Evolutionary conservation across 2,113 vertebrate genomes (phyloP).

Genomic region (Morone chrysops): DNA sequence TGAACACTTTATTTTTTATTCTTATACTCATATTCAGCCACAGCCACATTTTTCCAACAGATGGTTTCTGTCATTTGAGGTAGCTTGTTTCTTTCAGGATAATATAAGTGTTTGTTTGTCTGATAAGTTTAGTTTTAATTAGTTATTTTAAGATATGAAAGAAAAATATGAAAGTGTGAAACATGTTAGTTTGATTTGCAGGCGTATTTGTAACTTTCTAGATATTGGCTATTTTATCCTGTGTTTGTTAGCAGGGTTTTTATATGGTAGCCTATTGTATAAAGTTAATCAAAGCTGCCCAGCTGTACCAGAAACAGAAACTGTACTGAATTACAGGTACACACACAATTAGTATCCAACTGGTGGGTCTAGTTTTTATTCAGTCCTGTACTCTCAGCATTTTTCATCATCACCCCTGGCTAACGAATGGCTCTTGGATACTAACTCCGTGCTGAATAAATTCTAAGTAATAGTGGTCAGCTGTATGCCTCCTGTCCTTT

Average conservation of each 20-base stretch:
- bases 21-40: too few species aligned
- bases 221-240: too few species aligned
- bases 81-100: too few species aligned
- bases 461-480: conserved; percentile 23
- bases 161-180: too few species aligned
- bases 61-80: too few species aligned
- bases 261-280: background rate
- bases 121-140: too few species aligned
- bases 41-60: too few species aligned
- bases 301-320: background rate
- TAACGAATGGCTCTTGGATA: background rate
- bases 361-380: background rate
- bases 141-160: too few species aligned
- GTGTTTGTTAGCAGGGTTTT: too few species aligned
- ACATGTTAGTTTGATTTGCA: background rate
- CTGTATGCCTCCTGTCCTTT: conserved; percentile 31
- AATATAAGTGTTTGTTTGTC: too few species aligned
- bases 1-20: too few species aligned
- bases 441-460: conserved; percentile 7
- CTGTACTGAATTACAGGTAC: background rate
- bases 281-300: background rate
- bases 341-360: background rate
- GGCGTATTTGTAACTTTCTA: background rate
- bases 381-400: background rate
- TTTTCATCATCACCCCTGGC: conserved; percentile 8